These are phyloP conservation scores for Aplochiton taeniatus DNA, from an alignment of 2,797 vertebrate genomes.

Conservation along the genomic window DNA sequence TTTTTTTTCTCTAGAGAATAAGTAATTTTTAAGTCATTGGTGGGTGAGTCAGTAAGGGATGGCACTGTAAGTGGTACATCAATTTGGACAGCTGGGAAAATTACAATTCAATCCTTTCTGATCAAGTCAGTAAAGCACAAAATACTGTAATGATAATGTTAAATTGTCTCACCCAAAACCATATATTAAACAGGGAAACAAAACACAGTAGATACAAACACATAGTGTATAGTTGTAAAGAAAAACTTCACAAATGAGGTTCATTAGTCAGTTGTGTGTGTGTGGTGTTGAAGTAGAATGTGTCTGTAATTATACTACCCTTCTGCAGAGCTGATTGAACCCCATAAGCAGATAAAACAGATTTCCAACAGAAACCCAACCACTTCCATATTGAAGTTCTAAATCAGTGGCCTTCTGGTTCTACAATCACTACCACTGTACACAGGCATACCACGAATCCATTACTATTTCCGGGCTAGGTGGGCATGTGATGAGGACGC, in stretches of 20 bases:
- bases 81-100: too few species aligned
- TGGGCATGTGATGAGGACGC: constrained; percentile 64
- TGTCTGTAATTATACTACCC: background rate
- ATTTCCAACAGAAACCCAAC: background rate
- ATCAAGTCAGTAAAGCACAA: constrained; percentile 38
- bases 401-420: constrained; percentile 32
- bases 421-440: constrained; percentile 40
- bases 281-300: background rate
- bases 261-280: constrained; percentile 34
- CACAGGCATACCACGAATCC: background rate
- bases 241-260: constrained; percentile 45
- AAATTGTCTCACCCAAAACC: constrained; percentile 38
- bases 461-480: constrained; percentile 26
- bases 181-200: constrained; percentile 40
- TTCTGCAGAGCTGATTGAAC: constrained; percentile 22
- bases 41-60: constrained; percentile 69
- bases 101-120: too few species aligned
- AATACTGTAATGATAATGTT: constrained; percentile 55
- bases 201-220: constrained; percentile 53
- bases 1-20: constrained; percentile 81
- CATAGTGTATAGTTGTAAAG: constrained; percentile 45
- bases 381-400: constrained; percentile 10
- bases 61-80: constrained; percentile 53
- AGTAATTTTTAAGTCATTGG: constrained; percentile 72
- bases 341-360: constrained; percentile 8